Conservation (phyloP, 2,113 vertebrate species). For the Misgurnus mizolepis region DNA sequence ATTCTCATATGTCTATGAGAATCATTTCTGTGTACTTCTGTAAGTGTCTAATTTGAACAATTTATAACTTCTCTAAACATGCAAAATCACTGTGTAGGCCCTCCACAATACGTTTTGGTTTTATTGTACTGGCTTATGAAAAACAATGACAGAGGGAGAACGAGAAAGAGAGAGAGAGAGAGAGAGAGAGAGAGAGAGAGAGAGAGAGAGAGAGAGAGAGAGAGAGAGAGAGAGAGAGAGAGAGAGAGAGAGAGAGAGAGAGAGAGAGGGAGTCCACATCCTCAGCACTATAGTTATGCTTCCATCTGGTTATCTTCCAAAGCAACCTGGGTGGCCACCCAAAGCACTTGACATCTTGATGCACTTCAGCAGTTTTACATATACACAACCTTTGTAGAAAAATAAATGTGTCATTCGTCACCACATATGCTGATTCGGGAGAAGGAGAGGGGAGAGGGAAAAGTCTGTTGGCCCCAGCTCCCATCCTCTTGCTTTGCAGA, state of each 20-base stretch:
- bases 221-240: no score
- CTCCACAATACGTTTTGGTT: slow-evolving; percentile 45
- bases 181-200: no score
- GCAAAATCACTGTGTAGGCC: slow-evolving; percentile 45
- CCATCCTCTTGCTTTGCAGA: slow-evolving; percentile 70
- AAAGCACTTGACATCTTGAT: slow-evolving; percentile 99
- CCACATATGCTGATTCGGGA: slow-evolving; percentile 96
- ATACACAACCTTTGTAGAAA: slow-evolving; percentile 99
- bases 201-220: slow-evolving; percentile 38
- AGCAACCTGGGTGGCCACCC: slow-evolving; percentile 98
- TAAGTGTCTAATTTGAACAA: slow-evolving; percentile 50
- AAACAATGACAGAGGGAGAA: slow-evolving; percentile 28
- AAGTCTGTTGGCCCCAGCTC: slow-evolving; percentile 70
- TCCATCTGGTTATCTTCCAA: slow-evolving; percentile 99
- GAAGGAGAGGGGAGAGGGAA: slow-evolving; percentile 57
- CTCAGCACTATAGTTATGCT: slow-evolving; percentile 85
- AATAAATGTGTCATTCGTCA: slow-evolving; percentile 99
- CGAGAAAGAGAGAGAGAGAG: no score
- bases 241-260: slow-evolving; percentile 32
- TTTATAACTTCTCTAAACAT: slow-evolving; percentile 56
- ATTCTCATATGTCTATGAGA: not conserved
- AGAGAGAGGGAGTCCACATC: slow-evolving; percentile 67
- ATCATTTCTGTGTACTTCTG: slow-evolving; percentile 44
- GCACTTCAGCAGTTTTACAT: slow-evolving; percentile 99
- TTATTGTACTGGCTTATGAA: slow-evolving; percentile 43